Percentiles rank a stretch among this genome's conserved stretches.
Conservation (phyloP, 2,113 vertebrate genomes). For the Cyanistes caeruleus region DNA sequence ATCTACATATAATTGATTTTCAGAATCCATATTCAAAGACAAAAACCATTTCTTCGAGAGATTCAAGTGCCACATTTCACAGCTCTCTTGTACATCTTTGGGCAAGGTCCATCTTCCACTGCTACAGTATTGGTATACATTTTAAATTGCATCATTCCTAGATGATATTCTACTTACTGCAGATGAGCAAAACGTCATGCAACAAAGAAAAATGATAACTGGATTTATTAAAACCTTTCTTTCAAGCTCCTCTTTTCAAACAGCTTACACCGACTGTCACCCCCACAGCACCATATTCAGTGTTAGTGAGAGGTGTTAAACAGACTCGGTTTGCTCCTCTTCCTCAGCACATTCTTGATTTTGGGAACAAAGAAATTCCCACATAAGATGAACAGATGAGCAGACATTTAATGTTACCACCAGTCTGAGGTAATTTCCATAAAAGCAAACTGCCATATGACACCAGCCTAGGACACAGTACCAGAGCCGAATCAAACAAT, state of each 20-base stretch:
- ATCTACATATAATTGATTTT: conserved; percentile 72
- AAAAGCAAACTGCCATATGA: conserved; percentile 25
- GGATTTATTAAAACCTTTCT: neutral
- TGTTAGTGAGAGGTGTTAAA: conserved; percentile 16
- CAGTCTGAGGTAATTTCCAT: conserved; percentile 33
- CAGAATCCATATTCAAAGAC: conserved; percentile 46
- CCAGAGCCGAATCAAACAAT: neutral
- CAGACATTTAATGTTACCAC: conserved; percentile 27
- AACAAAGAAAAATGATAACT: neutral
- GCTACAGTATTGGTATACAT: neutral
- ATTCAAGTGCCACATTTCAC: conserved; percentile 31
- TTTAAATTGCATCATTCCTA: neutral
- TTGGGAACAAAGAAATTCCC: conserved; percentile 40
- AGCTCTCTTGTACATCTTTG: neutral
- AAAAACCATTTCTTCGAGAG: neutral
- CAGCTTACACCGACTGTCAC: neutral
- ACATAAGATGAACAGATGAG: neutral
- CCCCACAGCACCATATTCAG: neutral
- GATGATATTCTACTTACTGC: neutral
- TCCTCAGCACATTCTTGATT: conserved; percentile 8
- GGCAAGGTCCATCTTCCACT: neutral
- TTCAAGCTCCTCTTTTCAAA: neutral
- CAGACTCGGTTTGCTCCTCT: neutral
- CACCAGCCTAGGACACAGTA: neutral
- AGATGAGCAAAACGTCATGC: neutral